Conservation (phyloP, 2,888 invertebrate genomes). For the Sericinus montela region DNA sequence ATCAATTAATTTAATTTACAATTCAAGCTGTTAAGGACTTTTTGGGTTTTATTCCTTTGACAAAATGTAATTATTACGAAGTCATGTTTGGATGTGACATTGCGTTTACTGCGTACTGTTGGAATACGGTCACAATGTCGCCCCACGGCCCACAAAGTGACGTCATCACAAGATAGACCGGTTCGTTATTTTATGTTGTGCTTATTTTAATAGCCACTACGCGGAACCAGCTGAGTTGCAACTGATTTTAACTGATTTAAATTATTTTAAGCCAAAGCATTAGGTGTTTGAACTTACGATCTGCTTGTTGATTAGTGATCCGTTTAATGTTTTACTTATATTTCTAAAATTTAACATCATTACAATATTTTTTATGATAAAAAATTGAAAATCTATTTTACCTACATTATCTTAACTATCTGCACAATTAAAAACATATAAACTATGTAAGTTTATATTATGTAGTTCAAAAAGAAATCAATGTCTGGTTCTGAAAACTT, state of each 20-base stretch:
- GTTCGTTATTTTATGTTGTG: constrained; percentile 31
- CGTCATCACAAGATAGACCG: constrained; percentile 41
- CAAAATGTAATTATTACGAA: neutral
- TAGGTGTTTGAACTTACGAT: too few relatives aligned
- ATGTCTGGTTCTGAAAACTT: too few relatives aligned
- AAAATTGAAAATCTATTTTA: too few relatives aligned
- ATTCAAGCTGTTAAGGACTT: neutral
- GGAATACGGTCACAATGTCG: constrained; percentile 18
- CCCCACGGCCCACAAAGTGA: constrained; percentile 36
- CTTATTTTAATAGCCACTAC: constrained; percentile 21
- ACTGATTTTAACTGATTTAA: constrained; percentile 5
- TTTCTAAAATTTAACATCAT: too few relatives aligned
- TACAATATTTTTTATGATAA: too few relatives aligned
- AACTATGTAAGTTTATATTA: too few relatives aligned
- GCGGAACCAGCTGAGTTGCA: constrained; percentile 17
- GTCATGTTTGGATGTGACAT: constrained; percentile 8
- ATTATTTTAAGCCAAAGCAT: neutral
- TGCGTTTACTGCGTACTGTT: neutral
- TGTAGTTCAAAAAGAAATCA: too few relatives aligned
- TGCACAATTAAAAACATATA: too few relatives aligned
- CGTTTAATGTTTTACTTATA: too few relatives aligned
- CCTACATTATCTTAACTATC: too few relatives aligned
- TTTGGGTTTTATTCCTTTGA: neutral
- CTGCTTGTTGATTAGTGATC: too few relatives aligned
- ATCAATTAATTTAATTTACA: neutral